Conservation (phyloP, 2,888 invertebrate species). For the Amitus sp. region DNA sequence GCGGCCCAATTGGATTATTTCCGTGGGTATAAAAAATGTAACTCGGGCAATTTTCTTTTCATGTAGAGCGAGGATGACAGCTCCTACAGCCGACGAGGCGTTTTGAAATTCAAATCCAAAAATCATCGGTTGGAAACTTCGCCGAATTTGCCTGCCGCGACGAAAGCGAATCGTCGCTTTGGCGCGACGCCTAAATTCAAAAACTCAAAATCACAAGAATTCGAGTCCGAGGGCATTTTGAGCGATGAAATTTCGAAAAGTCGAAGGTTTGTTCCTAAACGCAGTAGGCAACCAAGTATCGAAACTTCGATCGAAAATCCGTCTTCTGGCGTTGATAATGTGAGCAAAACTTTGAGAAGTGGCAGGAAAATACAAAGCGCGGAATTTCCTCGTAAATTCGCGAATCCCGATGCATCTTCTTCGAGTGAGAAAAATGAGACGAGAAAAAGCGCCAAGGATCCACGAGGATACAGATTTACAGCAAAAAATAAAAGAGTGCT, state of each 20-base stretch:
- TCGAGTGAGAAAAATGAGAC: slow-evolving; percentile 24
- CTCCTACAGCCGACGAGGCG: slow-evolving; percentile 45
- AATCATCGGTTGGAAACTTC: slow-evolving; percentile 40
- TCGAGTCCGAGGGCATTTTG: slow-evolving; percentile 15
- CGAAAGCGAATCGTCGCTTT: slow-evolving; percentile 26
- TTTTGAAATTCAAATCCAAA: slow-evolving; percentile 48
- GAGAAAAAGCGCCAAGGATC: slow-evolving; percentile 6
- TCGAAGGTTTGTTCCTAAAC: slow-evolving; percentile 22
- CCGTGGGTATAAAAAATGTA: no score
- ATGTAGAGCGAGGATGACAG: slow-evolving; percentile 51
- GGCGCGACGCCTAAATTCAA: slow-evolving; percentile 12
- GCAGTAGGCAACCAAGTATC: slow-evolving; percentile 7
- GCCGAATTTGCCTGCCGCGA: slow-evolving; percentile 30
- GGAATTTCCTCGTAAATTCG: slow-evolving; percentile 39
- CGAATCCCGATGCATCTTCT: slow-evolving; percentile 34
- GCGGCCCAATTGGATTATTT: no score
- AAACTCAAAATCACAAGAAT: slow-evolving; percentile 6
- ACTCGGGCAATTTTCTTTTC: slow-evolving; percentile 7
- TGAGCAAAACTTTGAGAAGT: slow-evolving; percentile 46
- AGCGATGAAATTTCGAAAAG: slow-evolving; percentile 10
- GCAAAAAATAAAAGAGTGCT: neutral
- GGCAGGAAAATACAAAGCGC: slow-evolving; percentile 54
- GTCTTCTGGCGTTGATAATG: slow-evolving; percentile 23
- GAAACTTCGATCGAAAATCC: slow-evolving; percentile 18
- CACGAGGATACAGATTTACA: slow-evolving; percentile 5